A percentile compares a stretch with the other conserved stretches of the same genome.
phyloP scores from a whole-genome alignment of 2,888 invertebrate genomes.

The Lymantria dispar region DNA sequence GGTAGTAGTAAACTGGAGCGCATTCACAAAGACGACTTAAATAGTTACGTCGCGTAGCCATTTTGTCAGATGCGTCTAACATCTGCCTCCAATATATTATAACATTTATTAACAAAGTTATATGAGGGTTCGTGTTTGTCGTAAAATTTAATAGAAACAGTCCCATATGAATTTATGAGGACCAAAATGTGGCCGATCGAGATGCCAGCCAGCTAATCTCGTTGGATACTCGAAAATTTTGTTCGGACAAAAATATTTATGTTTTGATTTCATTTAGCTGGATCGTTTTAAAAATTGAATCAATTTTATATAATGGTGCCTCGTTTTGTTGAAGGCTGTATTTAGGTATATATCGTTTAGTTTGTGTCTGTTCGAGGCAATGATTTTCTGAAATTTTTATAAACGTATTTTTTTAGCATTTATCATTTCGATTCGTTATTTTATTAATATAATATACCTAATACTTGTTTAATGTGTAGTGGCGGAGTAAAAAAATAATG shows the following conservation, averaged over 20 bases:
- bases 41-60: slow-evolving; percentile 23
- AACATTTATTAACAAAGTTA: slow-evolving; percentile 79
- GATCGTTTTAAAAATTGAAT: slow-evolving; percentile 16
- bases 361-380: too few species aligned
- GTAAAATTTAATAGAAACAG: slow-evolving; percentile 77
- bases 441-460: too few species aligned
- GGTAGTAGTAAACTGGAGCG: slow-evolving; percentile 14
- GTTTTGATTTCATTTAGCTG: slow-evolving; percentile 35
- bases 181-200: slow-evolving; percentile 46
- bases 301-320: slow-evolving; percentile 11
- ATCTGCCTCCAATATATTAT: slow-evolving; percentile 64
- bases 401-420: too few species aligned
- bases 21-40: slow-evolving; percentile 26
- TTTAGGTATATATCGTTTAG: not conserved
- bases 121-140: slow-evolving; percentile 69
- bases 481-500: too few species aligned
- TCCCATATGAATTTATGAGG: slow-evolving; percentile 64
- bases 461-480: too few species aligned
- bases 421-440: too few species aligned
- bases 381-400: too few species aligned
- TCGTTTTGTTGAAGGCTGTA: slow-evolving; percentile 4
- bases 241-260: slow-evolving; percentile 37
- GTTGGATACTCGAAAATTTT: slow-evolving; percentile 42
- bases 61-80: slow-evolving; percentile 45
- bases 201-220: slow-evolving; percentile 46